A percentile compares a stretch with the other conserved stretches of the same genome.
Evolutionary conservation across 2,113 vertebrate genomes (phyloP).

Genomic region (Pitta sordida): DNA sequence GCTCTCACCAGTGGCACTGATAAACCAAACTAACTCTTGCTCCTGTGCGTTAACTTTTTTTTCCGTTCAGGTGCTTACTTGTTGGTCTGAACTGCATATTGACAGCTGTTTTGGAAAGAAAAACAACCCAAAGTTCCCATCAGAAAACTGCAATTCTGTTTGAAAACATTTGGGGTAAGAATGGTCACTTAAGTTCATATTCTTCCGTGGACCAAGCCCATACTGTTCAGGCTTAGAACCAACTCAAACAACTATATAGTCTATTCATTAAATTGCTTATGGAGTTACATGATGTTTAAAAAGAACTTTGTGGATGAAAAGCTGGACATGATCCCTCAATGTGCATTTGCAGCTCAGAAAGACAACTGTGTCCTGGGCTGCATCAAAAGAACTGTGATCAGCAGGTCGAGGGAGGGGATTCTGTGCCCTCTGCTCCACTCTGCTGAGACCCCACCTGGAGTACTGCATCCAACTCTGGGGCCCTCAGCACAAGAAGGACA

Average conservation of each 20-base stretch:
- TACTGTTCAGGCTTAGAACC: background rate
- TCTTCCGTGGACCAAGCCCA: background rate
- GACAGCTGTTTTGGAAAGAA: background rate
- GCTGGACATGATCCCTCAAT: background rate
- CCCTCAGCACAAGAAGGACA: background rate
- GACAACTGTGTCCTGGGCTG: background rate
- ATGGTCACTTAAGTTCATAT: background rate
- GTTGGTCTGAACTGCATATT: background rate
- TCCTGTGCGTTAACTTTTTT: background rate
- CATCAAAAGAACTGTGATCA: background rate
- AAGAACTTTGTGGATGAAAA: background rate
- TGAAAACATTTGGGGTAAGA: background rate
- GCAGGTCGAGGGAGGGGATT: background rate
- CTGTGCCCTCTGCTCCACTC: background rate
- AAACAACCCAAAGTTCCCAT: background rate
- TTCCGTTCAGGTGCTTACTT: background rate
- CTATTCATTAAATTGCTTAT: background rate
- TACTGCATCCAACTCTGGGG: background rate
- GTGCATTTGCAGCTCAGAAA: background rate
- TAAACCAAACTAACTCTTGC: constrained; percentile 44
- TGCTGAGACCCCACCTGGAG: background rate
- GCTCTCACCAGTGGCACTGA: constrained; percentile 58
- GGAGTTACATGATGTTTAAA: background rate
- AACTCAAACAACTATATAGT: background rate
- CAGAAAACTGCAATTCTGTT: background rate